Conservation (phyloP, 2,113 vertebrate genomes). For the Oncorhynchus nerka region DNA sequence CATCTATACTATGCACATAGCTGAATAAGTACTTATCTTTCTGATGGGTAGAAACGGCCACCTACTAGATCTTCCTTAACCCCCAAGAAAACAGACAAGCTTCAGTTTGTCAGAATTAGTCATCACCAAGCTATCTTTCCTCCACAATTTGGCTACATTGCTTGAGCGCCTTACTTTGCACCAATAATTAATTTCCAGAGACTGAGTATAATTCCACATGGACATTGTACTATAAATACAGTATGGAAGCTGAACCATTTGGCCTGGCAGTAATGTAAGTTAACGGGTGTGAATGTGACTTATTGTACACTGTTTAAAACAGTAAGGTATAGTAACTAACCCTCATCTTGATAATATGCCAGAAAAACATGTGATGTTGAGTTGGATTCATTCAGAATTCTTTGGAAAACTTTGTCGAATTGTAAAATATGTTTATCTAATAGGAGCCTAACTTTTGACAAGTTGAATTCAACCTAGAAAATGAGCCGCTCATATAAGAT, state of each 20-base stretch:
- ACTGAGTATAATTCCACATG: background rate
- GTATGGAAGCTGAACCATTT: background rate
- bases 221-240: background rate
- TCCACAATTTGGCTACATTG: background rate
- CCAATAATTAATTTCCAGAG: background rate
- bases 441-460: background rate
- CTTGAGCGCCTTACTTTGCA: background rate
- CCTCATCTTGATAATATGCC: too few species aligned
- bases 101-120: background rate
- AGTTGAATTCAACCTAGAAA: background rate
- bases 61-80: background rate
- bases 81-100: background rate
- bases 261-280: background rate
- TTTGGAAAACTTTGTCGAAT: background rate
- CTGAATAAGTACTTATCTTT: background rate
- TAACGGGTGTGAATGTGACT: background rate
- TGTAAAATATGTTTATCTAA: background rate
- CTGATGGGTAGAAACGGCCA: background rate
- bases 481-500: too few species aligned
- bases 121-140: background rate
- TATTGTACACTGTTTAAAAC: background rate
- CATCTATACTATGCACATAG: background rate
- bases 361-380: background rate
- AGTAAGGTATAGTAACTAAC: too few species aligned
- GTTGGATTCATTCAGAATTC: background rate